Evolutionary conservation across 2,113 vertebrate species (phyloP).

Genomic region (Thamnophis sirtalis): DNA sequence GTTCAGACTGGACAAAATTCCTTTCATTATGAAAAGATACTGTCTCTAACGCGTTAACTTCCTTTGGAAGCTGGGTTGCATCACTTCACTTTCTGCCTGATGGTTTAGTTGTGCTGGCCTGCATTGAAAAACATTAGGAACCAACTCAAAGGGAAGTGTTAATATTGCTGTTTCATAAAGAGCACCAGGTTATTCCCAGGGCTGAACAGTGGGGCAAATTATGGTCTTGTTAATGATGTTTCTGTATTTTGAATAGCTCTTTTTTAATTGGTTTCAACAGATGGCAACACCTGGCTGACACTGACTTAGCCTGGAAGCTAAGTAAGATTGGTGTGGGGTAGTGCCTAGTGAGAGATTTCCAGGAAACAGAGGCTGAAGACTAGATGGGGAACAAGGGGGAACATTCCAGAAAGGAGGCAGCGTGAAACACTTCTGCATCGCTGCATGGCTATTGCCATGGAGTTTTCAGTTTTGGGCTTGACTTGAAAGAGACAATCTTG

Average conservation of each 20-base stretch:
- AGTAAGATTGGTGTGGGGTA: background rate
- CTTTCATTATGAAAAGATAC: background rate
- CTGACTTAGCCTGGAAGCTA: background rate
- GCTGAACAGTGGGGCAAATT: conserved; percentile 40
- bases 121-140: conserved; percentile 7
- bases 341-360: background rate
- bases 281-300: background rate
- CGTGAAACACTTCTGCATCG: background rate
- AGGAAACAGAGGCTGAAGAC: background rate
- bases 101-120: conserved; percentile 1
- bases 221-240: conserved; percentile 26
- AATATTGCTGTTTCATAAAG: conserved; percentile 37
- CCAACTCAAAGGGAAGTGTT: conserved; percentile 32
- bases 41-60: background rate
- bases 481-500: background rate
- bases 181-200: background rate
- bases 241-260: background rate
- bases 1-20: conserved; percentile 27
- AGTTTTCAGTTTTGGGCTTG: background rate
- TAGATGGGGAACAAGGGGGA: background rate
- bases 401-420: background rate
- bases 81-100: background rate
- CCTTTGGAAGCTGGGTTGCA: background rate
- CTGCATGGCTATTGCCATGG: background rate
- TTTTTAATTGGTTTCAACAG: background rate